These are phyloP conservation scores for Tragelaphus oryx DNA, from an alignment of 2,797 vertebrate genomes.

Conservation along the genomic window DNA sequence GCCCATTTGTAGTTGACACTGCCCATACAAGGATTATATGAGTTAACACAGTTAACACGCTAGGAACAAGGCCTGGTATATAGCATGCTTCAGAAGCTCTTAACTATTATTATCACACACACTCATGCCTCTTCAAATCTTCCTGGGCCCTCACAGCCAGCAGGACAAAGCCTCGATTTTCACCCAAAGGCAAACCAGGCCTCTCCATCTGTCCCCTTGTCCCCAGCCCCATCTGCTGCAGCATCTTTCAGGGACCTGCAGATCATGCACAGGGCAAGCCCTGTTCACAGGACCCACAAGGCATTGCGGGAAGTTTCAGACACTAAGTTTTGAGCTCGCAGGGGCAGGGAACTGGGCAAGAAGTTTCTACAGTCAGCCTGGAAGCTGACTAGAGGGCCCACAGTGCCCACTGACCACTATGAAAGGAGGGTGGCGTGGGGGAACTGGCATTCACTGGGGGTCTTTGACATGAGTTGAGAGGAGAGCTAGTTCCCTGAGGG, in stretches of 20 bases:
- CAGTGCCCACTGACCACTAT: accelerated
- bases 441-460: not conserved
- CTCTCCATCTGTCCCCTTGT: not conserved
- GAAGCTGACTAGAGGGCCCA: not conserved
- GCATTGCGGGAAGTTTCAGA: not conserved
- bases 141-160: not conserved
- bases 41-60: not conserved
- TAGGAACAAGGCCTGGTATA: not conserved
- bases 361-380: too few species aligned
- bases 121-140: not conserved
- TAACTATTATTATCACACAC: not conserved
- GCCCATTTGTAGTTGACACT: not conserved
- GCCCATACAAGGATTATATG: not conserved
- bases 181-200: not conserved
- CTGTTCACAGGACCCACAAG: not conserved
- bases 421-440: accelerated
- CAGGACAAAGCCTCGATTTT: not conserved
- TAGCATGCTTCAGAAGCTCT: not conserved
- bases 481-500: not conserved
- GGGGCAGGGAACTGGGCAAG: not conserved
- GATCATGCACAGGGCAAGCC: not conserved
- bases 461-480: not conserved
- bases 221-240: not conserved
- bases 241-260: not conserved
- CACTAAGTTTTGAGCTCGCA: not conserved